Base-by-base conservation (phyloP, 2,888 invertebrate genomes). In the Cremastinae sp. region DNA sequence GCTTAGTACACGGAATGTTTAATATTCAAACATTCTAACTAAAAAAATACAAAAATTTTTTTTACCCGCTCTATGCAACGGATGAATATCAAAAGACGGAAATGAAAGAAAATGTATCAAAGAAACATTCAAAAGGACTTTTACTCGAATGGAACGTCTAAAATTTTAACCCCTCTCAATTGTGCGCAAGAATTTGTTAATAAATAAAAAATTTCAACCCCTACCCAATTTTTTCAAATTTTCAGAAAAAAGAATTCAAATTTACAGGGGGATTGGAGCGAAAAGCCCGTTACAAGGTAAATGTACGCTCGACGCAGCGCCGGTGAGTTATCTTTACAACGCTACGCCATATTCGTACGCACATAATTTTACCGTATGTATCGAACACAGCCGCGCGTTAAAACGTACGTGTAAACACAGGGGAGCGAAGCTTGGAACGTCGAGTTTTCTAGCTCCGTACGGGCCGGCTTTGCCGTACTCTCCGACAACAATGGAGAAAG, bases 281-380 rank as follows among this genome's bases (percentile, higher is more conserved):
- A 3, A 28, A 74, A 65, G 71, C 72, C 75, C 75, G 78, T 78
- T 78, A 78, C 78, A 69, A 78, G 75, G 75, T 69, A 75, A 68
- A 75, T 75, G 75, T 64, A 72, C 72, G 78, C 72, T 75, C 69
- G 68, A 47, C 68, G 75, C 64, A 71, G 51, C 49, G 43, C 41
- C 62, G 66, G 22, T 61, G 66, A 70, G 71, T 71, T 70, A 78
- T 66, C 73, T 77, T 74, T 62, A 74, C 68, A 68, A 68, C 68
- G 55, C 47, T 10, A 45, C 18, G 28, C 59, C 47, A 47, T 53
- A 56, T 55, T 37, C 28, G 20, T 37, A 55, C 68, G 61, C 55
- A 45, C 56, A 56, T 66, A 43, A 65, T 43, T 65, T 14, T 18
- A 47, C 45, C 37, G 18, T 69, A 59, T 49, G 28, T n/a, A 53